phyloP scores from a whole-genome alignment of 2,113 vertebrate genomes.

The Oncorhynchus mykiss region DNA sequence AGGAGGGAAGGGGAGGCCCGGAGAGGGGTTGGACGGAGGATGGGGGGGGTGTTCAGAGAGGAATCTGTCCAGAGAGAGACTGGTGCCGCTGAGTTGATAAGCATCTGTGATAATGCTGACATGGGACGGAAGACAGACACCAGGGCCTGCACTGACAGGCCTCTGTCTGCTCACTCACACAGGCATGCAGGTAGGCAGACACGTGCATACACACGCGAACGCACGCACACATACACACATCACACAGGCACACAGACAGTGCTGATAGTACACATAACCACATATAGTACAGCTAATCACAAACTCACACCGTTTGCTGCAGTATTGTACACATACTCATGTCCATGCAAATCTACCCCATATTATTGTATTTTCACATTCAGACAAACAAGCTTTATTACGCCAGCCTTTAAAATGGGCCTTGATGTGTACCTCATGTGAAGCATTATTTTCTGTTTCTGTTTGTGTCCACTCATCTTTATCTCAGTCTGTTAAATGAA shows the following conservation, averaged over 20 bases:
- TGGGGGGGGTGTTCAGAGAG: background rate
- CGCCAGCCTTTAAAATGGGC: too few species aligned
- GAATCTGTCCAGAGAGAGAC: constrained; percentile 26
- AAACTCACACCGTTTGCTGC: background rate
- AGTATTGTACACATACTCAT: background rate
- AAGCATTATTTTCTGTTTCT: background rate
- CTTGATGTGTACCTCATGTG: background rate
- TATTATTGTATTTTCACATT: too few species aligned
- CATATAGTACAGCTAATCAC: background rate
- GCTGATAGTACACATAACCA: background rate
- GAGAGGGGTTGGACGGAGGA: background rate
- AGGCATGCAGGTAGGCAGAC: background rate
- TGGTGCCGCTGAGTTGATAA: constrained; percentile 54
- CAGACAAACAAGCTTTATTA: too few species aligned
- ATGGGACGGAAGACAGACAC: constrained; percentile 52
- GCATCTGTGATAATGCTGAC: constrained; percentile 44
- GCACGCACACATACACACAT: background rate
- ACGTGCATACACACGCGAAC: background rate
- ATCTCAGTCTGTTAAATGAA: background rate
- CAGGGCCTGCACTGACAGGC: constrained; percentile 38
- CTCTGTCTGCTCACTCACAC: constrained; percentile 8
- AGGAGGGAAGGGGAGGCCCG: background rate
- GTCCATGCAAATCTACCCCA: background rate
- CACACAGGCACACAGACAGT: background rate
- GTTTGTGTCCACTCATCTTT: background rate